Evolutionary conservation across 2,797 vertebrate genomes (phyloP), one percentile per base, ranked within the genome.

Genomic region (Hippoglossus hippoglossus): DNA sequence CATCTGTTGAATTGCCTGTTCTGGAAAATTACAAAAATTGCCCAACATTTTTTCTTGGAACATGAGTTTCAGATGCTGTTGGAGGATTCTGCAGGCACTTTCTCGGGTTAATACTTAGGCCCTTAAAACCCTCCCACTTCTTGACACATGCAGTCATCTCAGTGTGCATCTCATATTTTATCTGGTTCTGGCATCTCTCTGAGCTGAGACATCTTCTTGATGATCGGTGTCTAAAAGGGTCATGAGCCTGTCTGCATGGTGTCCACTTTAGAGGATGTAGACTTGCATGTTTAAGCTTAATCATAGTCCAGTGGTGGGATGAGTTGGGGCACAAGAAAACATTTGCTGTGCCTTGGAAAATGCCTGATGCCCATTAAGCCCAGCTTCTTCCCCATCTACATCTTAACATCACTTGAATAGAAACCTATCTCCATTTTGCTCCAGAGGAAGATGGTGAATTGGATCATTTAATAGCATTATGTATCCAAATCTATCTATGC

Each of bases 381-480:
- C 22, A 22, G 15, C n/a, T 18, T 73, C 51, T 41, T 60, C 26
- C 26, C 6, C 22, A 21, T 34, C 31, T 61, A 21, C 41, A 24
- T 55, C 55, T 39, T 26, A 18, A 54, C 50, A 61, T 73, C 26
- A 31, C 57, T 66, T 28, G 49, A 52, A 55, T 22, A 63, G 22
- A 67, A 71, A 66, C 44, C 67, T 52, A 28, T 66, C 58, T 58
- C 15, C 39, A 7, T 66, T 63, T 82, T 22, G 53, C 70, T 68
- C 11, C 21, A 60, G 50, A 63, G 6, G 34, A 57, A 68, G 54
- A 58, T 65, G 22, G 68, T 58, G 71, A 76, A 76, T 73, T 74
- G 72, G 58, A 78, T 80, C 55, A 79, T 83, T 75, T 76, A 71
- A 65, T 73, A 34, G 55, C 39, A 61, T 63, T 54, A 75, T 71